Evolutionary conservation across 2,113 vertebrate species (phyloP), one percentile per base, ranked within the genome.

Genomic region (Coregonus clupeaformis): DNA sequence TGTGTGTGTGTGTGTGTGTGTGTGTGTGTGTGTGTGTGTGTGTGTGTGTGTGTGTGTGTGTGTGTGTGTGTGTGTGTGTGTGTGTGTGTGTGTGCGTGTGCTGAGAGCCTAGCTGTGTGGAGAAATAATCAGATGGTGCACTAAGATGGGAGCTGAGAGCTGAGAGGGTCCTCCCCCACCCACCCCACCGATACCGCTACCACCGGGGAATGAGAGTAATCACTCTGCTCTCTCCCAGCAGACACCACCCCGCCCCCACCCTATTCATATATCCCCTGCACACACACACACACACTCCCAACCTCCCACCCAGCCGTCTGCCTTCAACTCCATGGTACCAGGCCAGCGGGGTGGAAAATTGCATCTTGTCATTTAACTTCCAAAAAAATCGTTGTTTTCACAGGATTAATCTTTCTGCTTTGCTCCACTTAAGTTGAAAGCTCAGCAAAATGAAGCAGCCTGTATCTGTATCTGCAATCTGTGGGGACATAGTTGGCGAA

Each of bases 261-360:
- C 11, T 6, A 27, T 24, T 18, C 18, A n/a, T 20, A 24, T 11
- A 45, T 24, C 69, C 20, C 62, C 6, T 45, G 4, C 45, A 42
- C 69, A 72, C 72, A 73, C 76, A 68, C 69, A 36, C 67, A 59
- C 71, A 69, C 52, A 59, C 66, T 76, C 57, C 55, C 66, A 57
- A 60, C 65, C 65, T 71, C 47, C 24, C 11, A 85, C 88, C 89
- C 91, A 90, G 90, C 90, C 89, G 89, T 86, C 91, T 93, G 93
- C 89, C 90, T 94, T 91, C 93, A 91, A 94, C 93, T 90, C 89
- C 91, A 91, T 92, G 30, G 94, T 93, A 94, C 90, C 92, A 94
- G 93, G 90, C 91, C 94, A 92, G 94, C 91, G 92, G 95, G 92
- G 94, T 95, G 94, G 95, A 96, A 97, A 98, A 98, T 97, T 97